These are phyloP conservation scores for Petrolisthes cinctipes DNA, from an alignment of 2,888 invertebrate species.

Conservation along the genomic window DNA sequence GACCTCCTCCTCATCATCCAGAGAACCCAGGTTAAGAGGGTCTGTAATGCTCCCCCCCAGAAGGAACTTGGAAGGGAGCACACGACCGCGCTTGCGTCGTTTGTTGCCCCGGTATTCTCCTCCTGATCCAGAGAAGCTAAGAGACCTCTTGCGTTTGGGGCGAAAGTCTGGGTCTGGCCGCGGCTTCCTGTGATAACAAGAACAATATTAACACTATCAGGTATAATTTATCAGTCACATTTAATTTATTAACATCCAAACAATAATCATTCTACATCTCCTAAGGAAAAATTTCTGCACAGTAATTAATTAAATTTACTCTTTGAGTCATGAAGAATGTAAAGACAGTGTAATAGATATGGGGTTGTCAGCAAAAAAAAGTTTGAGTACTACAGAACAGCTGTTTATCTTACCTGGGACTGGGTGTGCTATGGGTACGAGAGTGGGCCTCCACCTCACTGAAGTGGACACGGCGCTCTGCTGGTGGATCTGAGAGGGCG, in stretches of 20 bases:
- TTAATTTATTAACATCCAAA: too few species aligned
- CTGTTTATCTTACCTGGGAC: constrained; percentile 24
- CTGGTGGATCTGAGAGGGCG: constrained; percentile 39
- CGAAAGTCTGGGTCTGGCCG: constrained; percentile 50
- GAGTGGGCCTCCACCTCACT: constrained; percentile 3
- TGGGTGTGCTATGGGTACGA: constrained; percentile 28
- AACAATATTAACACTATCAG: background rate
- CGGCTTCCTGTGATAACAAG: constrained; percentile 21
- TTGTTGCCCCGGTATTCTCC: constrained; percentile 44
- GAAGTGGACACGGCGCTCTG: constrained; percentile 47
- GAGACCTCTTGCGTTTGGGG: constrained; percentile 56
- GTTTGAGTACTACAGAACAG: too few species aligned
- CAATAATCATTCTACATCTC: too few species aligned
- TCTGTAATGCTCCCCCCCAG: constrained; percentile 95
- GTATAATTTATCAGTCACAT: too few species aligned
- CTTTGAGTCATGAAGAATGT: too few species aligned
- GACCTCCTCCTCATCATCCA: constrained; percentile 73
- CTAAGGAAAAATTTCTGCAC: too few species aligned
- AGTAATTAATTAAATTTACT: too few species aligned
- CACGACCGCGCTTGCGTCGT: constrained; percentile 68
- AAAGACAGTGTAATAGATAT: too few species aligned
- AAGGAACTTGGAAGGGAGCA: constrained; percentile 92
- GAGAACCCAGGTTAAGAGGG: constrained; percentile 91
- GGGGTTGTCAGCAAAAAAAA: too few species aligned
- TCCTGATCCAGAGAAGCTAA: constrained; percentile 47